phyloP scores from a whole-genome alignment of 2,888 invertebrate species.

The Clitarchus hookeri region DNA sequence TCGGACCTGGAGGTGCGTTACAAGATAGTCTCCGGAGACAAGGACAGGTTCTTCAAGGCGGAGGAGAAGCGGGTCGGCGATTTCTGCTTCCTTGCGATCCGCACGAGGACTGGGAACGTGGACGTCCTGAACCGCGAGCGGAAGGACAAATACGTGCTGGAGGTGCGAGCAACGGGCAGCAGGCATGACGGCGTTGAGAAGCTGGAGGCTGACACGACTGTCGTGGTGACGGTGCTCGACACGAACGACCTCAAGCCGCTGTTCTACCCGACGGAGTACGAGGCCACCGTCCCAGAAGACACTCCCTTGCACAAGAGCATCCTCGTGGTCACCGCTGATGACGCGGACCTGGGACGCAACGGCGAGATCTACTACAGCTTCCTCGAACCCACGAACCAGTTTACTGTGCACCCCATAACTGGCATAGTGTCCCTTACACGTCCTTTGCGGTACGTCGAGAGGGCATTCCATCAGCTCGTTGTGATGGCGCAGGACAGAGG shows the following conservation, averaged over 20 bases:
- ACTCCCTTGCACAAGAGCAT: conserved; percentile 82
- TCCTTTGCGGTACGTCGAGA: conserved; percentile 72
- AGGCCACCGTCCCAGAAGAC: conserved; percentile 85
- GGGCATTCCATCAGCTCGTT: conserved; percentile 70
- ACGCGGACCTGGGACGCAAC: conserved; percentile 94
- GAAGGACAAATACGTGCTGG: conserved; percentile 78
- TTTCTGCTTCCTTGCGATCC: conserved; percentile 89
- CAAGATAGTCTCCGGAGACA: conserved; percentile 85
- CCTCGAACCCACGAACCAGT: conserved; percentile 77
- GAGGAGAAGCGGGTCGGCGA: conserved; percentile 89
- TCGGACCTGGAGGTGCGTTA: conserved; percentile 69
- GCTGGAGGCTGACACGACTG: conserved; percentile 70
- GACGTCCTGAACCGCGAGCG: conserved; percentile 93
- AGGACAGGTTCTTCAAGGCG: conserved; percentile 89
- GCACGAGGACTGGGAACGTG: conserved; percentile 84
- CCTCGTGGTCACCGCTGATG: conserved; percentile 82
- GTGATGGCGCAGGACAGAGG: conserved; percentile 89
- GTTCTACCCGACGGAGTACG: conserved; percentile 89
- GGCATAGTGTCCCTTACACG: conserved; percentile 85
- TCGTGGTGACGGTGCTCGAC: conserved; percentile 76
- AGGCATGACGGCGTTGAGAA: conserved; percentile 62
- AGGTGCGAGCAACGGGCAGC: conserved; percentile 72
- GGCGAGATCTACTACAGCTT: conserved; percentile 97
- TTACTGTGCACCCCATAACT: conserved; percentile 91
- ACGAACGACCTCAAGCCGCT: conserved; percentile 92